These are phyloP conservation scores for Sebastes glaucus DNA, from an alignment of 2,797 vertebrate species.

Conservation along the genomic window DNA sequence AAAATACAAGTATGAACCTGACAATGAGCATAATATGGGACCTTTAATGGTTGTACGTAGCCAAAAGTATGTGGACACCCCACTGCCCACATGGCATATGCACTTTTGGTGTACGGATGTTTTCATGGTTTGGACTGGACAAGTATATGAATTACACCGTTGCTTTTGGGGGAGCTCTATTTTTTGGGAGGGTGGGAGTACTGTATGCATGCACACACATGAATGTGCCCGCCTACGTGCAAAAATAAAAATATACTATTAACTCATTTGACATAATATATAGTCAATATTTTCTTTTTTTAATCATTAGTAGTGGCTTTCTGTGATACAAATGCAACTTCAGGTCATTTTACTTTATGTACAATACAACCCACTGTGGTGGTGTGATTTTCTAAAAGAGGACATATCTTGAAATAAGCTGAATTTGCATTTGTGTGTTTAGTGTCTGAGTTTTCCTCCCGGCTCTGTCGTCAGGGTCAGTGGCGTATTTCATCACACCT, in stretches of 20 bases:
- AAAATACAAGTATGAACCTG: too few species aligned
- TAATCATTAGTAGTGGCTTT: background rate
- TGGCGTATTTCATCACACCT: conserved; percentile 39
- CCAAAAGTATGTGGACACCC: too few species aligned
- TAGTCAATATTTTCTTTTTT: background rate
- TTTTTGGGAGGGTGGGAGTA: too few species aligned
- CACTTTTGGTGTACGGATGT: too few species aligned
- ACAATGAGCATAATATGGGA: too few species aligned
- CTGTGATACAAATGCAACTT: background rate
- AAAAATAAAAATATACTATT: too few species aligned
- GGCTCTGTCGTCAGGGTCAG: conserved; percentile 33
- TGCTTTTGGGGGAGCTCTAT: too few species aligned
- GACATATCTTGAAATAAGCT: background rate
- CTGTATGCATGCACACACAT: background rate
- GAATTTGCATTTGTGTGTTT: conserved; percentile 12
- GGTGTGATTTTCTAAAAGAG: background rate
- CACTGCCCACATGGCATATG: too few species aligned
- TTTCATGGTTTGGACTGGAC: too few species aligned
- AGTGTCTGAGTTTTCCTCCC: background rate
- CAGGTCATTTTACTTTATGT: background rate
- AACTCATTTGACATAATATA: background rate
- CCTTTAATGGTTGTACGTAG: background rate
- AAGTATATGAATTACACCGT: too few species aligned
- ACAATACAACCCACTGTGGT: background rate
- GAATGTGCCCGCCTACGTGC: background rate